Evolutionary conservation across 2,797 vertebrate species (phyloP).

Genomic region (Eidolon dupreanum): DNA sequence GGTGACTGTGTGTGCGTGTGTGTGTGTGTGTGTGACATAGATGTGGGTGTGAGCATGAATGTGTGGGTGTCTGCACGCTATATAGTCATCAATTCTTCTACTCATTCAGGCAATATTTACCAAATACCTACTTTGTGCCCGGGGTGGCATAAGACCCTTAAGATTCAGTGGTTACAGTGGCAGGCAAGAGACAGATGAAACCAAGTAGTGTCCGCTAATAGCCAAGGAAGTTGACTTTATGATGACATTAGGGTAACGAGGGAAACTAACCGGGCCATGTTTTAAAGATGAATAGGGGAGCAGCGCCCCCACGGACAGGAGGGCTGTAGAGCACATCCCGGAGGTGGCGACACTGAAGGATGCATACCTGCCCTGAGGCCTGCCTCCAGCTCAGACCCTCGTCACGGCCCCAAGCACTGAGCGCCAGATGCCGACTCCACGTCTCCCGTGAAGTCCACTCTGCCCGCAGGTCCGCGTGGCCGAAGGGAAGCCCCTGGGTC

Average conservation of each 20-base stretch:
- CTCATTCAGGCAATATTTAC: neutral
- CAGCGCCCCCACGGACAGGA: neutral
- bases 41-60: rapidly evolving
- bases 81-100: neutral
- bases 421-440: neutral
- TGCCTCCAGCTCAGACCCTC: neutral
- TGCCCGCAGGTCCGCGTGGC: neutral
- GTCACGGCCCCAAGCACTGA: neutral
- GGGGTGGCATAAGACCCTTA: neutral
- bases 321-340: neutral
- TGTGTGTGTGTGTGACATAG: neutral
- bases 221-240: neutral
- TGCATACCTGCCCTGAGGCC: neutral
- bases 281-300: neutral
- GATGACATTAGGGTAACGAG: neutral
- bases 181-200: neutral
- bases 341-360: neutral
- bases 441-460: neutral
- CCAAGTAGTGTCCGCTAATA: rapidly evolving
- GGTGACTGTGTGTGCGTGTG: neutral
- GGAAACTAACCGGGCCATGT: neutral
- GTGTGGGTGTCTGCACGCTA: neutral
- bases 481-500: neutral
- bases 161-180: neutral
- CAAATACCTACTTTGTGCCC: neutral